Evolutionary conservation across 30 jellyfish, hydroid and myxozoan species (phyloP).

Genomic region (Turritopsis dohrnii): DNA sequence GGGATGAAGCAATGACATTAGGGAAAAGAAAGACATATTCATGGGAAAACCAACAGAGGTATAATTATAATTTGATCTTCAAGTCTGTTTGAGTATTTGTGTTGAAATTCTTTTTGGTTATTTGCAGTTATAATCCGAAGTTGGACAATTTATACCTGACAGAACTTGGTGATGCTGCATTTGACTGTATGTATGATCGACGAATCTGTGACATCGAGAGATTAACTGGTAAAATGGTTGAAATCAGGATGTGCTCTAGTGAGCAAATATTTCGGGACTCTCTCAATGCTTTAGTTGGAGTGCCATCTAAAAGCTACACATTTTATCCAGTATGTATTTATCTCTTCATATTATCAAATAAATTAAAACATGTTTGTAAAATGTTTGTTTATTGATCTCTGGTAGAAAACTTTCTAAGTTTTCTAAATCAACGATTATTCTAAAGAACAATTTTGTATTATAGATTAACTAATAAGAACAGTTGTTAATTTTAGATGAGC

Average conservation of each 20-base stretch:
- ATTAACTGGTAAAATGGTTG: slow-evolving; percentile 22
- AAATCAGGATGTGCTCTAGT: slow-evolving; percentile 6
- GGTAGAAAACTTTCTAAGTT: slow-evolving; percentile 1
- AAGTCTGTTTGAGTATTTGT: not conserved
- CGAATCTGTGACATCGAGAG: slow-evolving; percentile 36
- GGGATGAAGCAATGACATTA: slow-evolving; percentile 13
- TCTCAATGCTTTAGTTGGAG: slow-evolving; percentile 58
- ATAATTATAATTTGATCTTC: not conserved
- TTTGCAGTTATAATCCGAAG: slow-evolving; percentile 17
- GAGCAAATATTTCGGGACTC: slow-evolving; percentile 54
- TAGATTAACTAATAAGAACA: too few relatives aligned
- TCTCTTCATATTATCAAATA: too few relatives aligned
- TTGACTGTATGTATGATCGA: slow-evolving; percentile 62
- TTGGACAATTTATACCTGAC: slow-evolving; percentile 21
- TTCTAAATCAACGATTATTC: too few relatives aligned
- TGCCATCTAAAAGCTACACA: slow-evolving; percentile 49
- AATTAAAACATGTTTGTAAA: not conserved
- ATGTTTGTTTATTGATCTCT: not conserved
- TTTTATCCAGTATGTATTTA: slow-evolving; percentile 27
- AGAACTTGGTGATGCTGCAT: slow-evolving; percentile 65
- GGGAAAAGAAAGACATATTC: slow-evolving; percentile 6
- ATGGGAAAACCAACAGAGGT: slow-evolving; percentile 28
- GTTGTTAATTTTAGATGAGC: slow-evolving; percentile 31
- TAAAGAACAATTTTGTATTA: too few relatives aligned
- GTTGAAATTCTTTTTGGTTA: not conserved